Evolutionary conservation across 2,888 invertebrate species (phyloP), one percentile per base, ranked within the genome.

Genomic region (Galeruca laticollis): DNA sequence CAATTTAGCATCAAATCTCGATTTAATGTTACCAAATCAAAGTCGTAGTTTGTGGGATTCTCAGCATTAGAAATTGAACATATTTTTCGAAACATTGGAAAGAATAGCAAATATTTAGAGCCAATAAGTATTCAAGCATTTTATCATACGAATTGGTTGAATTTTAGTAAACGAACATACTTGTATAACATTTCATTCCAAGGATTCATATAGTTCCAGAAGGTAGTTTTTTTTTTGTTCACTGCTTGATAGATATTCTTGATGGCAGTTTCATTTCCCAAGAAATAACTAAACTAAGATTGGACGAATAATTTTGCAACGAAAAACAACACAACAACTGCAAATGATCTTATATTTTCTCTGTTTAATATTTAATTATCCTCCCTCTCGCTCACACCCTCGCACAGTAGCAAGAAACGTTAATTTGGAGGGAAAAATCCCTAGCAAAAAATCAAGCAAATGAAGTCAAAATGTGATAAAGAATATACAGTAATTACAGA

Each of bases 401-500:
- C 47, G 64, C 35, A 64, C 59, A 66, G 59, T 62, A 72, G 69
- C 56, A 20, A 72, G 73, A 59, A 60, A 60, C 60, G 60, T 63
- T 75, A 68, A 72, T 72, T 72, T 69, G 68, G 60, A 68, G 47
- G 72, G 64, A 72, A 73, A 75, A 76, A 76, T 75, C 66, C 56
- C 33, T 57, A 20, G 70, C 60, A 72, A 76, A 73, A 76, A 75
- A 73, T 68, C 69, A 52, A 73, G 79, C 78, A 79, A 77, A 76
- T 71, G 76, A 76, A 73, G 70, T 73, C 73, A 72, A 81, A 82
- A 82, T 78, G 78, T 74, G 81, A 83, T 83, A 81, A 83, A 83
- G 83, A 83, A 83, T 83, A 80, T 81, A 81, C 82, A 80, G 79
- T 82, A 83, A 83, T 83, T 83, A 82, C 78, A 73, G 69, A 62